Conservation (phyloP, 30 jellyfish, hydroid and myxozoan species). For the Cassiopea andromeda region DNA sequence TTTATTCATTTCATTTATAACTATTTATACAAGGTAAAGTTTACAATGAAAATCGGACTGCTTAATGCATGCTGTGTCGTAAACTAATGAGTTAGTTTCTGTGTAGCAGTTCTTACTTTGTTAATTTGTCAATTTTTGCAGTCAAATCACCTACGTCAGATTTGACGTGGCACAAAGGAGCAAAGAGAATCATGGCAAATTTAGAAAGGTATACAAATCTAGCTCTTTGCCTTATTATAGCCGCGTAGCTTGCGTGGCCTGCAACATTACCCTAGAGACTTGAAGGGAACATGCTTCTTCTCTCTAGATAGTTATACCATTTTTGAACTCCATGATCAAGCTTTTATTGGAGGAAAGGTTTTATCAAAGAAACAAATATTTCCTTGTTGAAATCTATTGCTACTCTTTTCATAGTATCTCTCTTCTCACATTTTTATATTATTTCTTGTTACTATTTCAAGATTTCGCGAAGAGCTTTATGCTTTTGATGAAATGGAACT, state of each 20-base stretch:
- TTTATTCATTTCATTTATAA: too few relatives aligned
- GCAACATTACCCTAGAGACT: too few relatives aligned
- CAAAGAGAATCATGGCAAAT: conserved; percentile 90
- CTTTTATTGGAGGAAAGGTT: too few relatives aligned
- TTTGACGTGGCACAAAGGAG: conserved; percentile 90
- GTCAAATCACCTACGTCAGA: conserved; percentile 93
- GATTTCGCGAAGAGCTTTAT: conserved; percentile 81
- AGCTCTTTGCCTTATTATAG: neutral
- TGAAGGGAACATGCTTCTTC: too few relatives aligned
- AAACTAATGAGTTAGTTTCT: neutral
- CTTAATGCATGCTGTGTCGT: neutral
- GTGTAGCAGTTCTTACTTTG: neutral
- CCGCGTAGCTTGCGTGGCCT: neutral
- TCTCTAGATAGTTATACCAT: too few relatives aligned
- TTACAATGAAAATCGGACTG: too few relatives aligned
- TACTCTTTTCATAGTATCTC: neutral
- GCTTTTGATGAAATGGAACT: conserved; percentile 85
- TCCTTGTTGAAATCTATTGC: too few relatives aligned
- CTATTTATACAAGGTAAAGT: too few relatives aligned
- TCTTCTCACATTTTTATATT: neutral
- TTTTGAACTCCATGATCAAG: too few relatives aligned
- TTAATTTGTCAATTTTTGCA: neutral
- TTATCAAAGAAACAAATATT: too few relatives aligned
- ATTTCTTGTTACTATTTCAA: neutral
- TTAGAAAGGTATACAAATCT: conserved; percentile 57